A percentile compares a stretch with the other conserved stretches of the same genome.
Conservation (phyloP, 2,797 vertebrate species). For the Lagocephalus sceleratus region DNA sequence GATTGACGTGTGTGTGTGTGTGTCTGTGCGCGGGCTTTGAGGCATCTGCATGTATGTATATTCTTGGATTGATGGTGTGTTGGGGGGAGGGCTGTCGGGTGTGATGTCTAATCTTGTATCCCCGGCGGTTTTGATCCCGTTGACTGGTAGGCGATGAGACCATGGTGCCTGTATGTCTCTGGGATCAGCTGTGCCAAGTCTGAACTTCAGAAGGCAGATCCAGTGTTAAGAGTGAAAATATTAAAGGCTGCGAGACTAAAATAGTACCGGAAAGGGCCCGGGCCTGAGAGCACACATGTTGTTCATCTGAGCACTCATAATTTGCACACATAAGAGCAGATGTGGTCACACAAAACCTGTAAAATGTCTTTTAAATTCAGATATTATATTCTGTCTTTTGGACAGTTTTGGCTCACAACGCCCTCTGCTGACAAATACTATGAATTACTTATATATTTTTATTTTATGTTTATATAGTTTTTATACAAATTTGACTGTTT, state of each 20-base stretch:
- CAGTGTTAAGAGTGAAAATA: constrained; percentile 62
- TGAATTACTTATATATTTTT: not conserved
- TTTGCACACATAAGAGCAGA: constrained; percentile 21
- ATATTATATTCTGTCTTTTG: constrained; percentile 5
- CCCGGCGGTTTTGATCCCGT: constrained; percentile 53
- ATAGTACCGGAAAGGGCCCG: constrained; percentile 48
- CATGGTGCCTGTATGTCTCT: constrained; percentile 78
- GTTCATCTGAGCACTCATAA: constrained; percentile 36
- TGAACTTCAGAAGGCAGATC: constrained; percentile 70
- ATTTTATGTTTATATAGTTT: not conserved
- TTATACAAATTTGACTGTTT: not conserved
- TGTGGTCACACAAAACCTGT: constrained; percentile 13
- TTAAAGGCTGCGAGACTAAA: constrained; percentile 58
- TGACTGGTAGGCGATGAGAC: constrained; percentile 55
- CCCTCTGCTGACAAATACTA: constrained; percentile 57
- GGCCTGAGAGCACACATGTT: constrained; percentile 38
- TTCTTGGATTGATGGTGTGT: constrained; percentile 26
- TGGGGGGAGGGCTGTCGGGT: constrained; percentile 21
- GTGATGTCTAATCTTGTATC: constrained; percentile 59
- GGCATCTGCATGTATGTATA: constrained; percentile 23
- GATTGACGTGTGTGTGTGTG: constrained; percentile 41
- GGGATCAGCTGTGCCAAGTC: constrained; percentile 74
- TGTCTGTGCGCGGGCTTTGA: constrained; percentile 38
- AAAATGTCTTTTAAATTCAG: constrained; percentile 4
- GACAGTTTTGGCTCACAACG: constrained; percentile 28